Percentiles rank a stretch among this genome's conserved stretches.
Conservation (phyloP, 1,140 invertebrate genomes). For the Drosophila albomicans region DNA sequence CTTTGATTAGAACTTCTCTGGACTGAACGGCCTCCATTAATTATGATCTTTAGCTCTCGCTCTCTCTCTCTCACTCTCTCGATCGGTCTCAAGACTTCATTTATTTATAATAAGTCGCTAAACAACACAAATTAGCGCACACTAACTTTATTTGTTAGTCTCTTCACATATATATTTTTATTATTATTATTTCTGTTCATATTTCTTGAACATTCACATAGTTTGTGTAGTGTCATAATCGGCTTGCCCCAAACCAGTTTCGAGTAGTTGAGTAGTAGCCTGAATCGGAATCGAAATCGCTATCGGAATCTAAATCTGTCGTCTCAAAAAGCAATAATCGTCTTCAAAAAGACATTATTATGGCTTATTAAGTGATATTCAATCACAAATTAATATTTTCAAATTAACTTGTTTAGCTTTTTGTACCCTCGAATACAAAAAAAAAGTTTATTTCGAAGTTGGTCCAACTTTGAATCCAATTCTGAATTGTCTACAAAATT, state of each 20-base stretch:
- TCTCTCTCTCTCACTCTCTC: neutral
- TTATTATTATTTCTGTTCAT: conserved; percentile 1
- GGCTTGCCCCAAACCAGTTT: conserved; percentile 36
- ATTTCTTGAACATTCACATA: neutral
- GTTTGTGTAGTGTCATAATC: conserved; percentile 25
- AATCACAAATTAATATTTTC: conserved; percentile 20
- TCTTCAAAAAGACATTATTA: conserved; percentile 31
- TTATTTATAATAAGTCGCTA: conserved; percentile 27
- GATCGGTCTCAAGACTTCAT: neutral
- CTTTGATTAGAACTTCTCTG: conserved; percentile 41
- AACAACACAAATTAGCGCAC: conserved; percentile 48
- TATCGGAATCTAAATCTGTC: conserved; percentile 24
- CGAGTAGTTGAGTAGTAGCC: neutral
- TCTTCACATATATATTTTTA: conserved; percentile 17
- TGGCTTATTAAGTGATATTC: conserved; percentile 31
- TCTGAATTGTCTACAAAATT: no score
- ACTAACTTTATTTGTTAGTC: conserved; percentile 28
- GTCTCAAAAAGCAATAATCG: conserved; percentile 37
- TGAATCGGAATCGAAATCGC: conserved; percentile 14
- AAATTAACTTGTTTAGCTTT: conserved; percentile 24
- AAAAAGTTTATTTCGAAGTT: neutral
- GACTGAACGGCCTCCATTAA: conserved; percentile 40
- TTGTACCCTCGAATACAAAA: neutral
- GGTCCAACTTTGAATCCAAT: neutral
- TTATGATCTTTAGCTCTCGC: conserved; percentile 16